A percentile compares a stretch with the other conserved stretches of the same genome.
These are phyloP conservation scores for Caerostris extrusa DNA, from an alignment of 1,140 invertebrate genomes.

Conservation along the genomic window DNA sequence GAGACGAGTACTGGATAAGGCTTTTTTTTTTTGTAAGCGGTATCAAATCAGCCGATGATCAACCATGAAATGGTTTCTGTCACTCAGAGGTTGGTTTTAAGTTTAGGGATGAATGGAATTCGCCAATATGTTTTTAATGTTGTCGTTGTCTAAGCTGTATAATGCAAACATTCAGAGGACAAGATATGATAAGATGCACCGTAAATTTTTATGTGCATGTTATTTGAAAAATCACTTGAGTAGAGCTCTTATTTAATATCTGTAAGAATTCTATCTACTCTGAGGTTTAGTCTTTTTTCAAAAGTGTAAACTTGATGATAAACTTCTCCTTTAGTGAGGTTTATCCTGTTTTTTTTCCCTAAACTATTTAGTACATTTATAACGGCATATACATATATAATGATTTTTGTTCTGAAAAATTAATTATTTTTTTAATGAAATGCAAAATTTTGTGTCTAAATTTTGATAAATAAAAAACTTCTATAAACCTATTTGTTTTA, in stretches of 20 bases:
- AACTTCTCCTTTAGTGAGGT: no score
- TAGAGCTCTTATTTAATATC: neutral
- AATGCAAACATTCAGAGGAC: neutral
- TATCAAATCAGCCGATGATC: constrained; percentile 34
- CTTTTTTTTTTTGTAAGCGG: neutral
- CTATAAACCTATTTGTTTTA: no score
- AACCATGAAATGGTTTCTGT: constrained; percentile 24
- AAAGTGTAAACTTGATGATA: no score
- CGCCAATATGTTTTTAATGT: neutral
- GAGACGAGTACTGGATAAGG: neutral
- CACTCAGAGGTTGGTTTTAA: constrained; percentile 33
- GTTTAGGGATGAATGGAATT: constrained; percentile 21
- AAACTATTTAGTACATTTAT: no score
- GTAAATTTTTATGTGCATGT: constrained; percentile 47
- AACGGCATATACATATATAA: no score
- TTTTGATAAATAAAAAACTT: no score
- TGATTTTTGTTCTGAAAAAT: no score
- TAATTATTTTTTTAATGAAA: no score
- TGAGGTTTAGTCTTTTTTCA: no score
- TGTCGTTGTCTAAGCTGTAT: neutral
- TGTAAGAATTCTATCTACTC: neutral
- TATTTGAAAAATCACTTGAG: neutral
- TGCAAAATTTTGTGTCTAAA: no score
- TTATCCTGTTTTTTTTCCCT: no score
- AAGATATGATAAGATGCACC: constrained; percentile 27